These are phyloP conservation scores for Felis chaus DNA, from an alignment of 2,113 vertebrate species.

Conservation along the genomic window DNA sequence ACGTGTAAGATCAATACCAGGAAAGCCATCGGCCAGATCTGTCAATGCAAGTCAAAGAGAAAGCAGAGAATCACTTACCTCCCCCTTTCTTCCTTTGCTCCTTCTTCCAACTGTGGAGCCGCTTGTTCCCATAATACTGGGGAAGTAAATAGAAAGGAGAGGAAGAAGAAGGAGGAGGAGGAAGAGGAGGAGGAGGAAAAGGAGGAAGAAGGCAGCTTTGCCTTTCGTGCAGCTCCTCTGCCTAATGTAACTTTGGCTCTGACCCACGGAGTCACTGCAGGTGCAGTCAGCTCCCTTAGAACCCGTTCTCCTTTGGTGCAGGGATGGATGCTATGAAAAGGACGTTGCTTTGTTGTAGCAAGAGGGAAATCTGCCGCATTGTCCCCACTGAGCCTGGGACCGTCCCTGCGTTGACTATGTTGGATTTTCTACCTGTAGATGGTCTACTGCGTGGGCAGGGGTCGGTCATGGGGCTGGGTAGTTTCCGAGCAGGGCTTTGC, in stretches of 20 bases:
- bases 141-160: neutral
- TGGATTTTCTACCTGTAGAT: neutral
- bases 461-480: neutral
- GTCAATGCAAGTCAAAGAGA: neutral
- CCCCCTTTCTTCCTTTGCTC: neutral
- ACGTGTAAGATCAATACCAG: neutral
- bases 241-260: neutral
- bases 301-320: neutral
- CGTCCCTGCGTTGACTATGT: fast-evolving
- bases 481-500: no score
- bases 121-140: neutral
- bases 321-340: neutral
- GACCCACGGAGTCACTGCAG: neutral
- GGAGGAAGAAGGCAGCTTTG: neutral
- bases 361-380: neutral
- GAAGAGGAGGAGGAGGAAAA: no score
- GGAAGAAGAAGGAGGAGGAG: neutral
- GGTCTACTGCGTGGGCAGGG: neutral
- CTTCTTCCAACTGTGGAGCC: neutral
- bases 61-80: neutral
- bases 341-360: neutral
- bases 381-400: neutral
- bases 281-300: neutral
- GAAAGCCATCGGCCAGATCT: no score
- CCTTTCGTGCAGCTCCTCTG: neutral